Evolutionary conservation across 2,888 invertebrate genomes (phyloP).

Genomic region (Agonopterix subpropinquella): DNA sequence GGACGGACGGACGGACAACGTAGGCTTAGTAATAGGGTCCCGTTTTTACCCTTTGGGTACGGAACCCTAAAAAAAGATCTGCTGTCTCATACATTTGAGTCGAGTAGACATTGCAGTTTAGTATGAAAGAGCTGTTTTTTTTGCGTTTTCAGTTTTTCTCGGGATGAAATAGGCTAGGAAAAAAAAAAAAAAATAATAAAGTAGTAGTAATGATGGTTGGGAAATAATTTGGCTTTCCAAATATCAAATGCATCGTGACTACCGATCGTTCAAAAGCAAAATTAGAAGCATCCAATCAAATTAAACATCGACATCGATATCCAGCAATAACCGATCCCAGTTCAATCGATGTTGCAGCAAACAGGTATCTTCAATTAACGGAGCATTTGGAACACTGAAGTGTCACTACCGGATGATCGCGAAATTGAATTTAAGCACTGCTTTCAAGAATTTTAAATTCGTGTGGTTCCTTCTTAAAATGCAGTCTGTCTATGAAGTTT

Average conservation of each 20-base stretch:
- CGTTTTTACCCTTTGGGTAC: too few relatives aligned
- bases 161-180: too few relatives aligned
- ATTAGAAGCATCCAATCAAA: constrained; percentile 31
- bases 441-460: constrained; percentile 2
- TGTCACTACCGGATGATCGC: background rate
- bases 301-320: constrained; percentile 20
- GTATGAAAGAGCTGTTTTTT: too few relatives aligned
- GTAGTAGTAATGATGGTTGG: background rate
- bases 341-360: constrained; percentile 41
- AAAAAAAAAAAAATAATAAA: too few relatives aligned
- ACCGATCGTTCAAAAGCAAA: constrained; percentile 26
- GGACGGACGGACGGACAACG: too few relatives aligned
- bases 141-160: too few relatives aligned
- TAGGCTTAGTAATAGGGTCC: too few relatives aligned
- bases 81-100: too few relatives aligned
- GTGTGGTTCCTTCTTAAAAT: constrained; percentile 5
- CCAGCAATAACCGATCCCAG: constrained; percentile 40
- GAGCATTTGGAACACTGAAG: constrained; percentile 41
- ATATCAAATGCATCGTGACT: background rate
- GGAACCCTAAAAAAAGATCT: too few relatives aligned
- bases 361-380: constrained; percentile 56
- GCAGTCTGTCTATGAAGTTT: constrained; percentile 7
- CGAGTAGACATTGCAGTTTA: too few relatives aligned
- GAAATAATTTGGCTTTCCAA: background rate
- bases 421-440: background rate